Evolutionary conservation across 2,797 vertebrate genomes (phyloP).

Genomic region (Falco biarmicus): DNA sequence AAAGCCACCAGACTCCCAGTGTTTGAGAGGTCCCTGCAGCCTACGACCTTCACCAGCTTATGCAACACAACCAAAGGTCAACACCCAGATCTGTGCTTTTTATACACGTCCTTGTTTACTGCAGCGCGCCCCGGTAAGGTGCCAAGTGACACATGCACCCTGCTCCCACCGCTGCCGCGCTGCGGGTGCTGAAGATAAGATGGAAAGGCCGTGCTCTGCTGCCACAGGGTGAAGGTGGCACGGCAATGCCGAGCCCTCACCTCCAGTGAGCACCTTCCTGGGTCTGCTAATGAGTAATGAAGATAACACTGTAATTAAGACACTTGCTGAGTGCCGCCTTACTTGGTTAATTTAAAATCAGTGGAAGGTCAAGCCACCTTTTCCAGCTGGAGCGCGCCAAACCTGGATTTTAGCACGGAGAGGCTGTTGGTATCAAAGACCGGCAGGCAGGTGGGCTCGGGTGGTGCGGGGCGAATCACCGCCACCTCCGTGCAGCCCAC

Average conservation of each 20-base stretch:
- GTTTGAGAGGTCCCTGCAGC: neutral
- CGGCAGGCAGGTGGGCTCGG: neutral
- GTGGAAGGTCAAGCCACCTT: slow-evolving; percentile 35
- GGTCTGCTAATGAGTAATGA: slow-evolving; percentile 1
- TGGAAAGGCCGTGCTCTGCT: accelerated
- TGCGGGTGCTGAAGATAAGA: neutral
- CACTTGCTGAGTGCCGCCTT: neutral
- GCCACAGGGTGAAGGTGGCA: accelerated
- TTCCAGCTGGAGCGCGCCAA: slow-evolving; percentile 10
- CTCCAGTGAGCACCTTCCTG: neutral
- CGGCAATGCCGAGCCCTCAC: accelerated
- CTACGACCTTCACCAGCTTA: neutral
- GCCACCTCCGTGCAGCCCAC: no score
- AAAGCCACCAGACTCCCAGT: neutral
- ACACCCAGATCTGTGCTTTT: neutral
- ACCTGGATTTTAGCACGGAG: neutral
- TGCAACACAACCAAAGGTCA: neutral
- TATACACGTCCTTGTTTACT: accelerated
- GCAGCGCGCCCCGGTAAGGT: neutral
- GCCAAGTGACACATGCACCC: accelerated
- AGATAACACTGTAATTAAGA: slow-evolving; percentile 37
- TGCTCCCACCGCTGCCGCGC: no score
- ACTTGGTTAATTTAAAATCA: slow-evolving; percentile 42
- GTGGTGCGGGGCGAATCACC: accelerated
- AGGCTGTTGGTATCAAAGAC: neutral